Evolutionary conservation across 2,113 vertebrate species (phyloP).

Genomic region (Passer montanus): DNA sequence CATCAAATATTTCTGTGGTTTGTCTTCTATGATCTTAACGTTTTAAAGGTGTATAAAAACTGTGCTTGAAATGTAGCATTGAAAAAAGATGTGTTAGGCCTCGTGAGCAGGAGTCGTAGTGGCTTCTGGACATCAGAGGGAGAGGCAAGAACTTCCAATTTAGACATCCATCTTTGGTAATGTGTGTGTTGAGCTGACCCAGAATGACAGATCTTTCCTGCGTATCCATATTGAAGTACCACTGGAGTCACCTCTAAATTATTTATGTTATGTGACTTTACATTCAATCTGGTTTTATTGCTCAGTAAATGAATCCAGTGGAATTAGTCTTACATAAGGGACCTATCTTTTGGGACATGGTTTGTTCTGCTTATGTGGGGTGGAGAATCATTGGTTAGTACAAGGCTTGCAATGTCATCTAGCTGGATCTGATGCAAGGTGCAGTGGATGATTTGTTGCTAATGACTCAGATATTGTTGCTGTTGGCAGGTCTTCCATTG

Average conservation of each 20-base stretch:
- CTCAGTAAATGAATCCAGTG: not conserved
- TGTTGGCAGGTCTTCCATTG: not conserved
- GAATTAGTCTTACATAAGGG: not conserved
- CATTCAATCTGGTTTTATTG: not conserved
- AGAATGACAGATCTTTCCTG: not conserved
- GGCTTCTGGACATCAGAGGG: not conserved
- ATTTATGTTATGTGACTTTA: not conserved
- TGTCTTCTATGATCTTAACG: not conserved
- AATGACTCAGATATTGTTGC: constrained; percentile 20
- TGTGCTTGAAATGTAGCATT: not conserved
- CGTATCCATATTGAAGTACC: not conserved
- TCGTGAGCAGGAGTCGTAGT: not conserved
- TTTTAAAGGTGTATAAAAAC: not conserved
- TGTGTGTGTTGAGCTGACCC: not conserved
- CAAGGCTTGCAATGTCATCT: constrained; percentile 45
- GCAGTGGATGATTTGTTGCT: not conserved
- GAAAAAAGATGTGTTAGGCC: not conserved
- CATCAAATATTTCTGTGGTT: not conserved
- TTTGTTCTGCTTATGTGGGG: not conserved
- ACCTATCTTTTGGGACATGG: not conserved
- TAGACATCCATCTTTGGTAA: not conserved
- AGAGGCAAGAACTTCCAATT: not conserved
- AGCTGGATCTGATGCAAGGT: constrained; percentile 41
- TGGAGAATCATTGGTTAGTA: not conserved
- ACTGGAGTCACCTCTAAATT: not conserved